Conservation (phyloP, 1,140 invertebrate genomes). For the Dreissena polymorpha region DNA sequence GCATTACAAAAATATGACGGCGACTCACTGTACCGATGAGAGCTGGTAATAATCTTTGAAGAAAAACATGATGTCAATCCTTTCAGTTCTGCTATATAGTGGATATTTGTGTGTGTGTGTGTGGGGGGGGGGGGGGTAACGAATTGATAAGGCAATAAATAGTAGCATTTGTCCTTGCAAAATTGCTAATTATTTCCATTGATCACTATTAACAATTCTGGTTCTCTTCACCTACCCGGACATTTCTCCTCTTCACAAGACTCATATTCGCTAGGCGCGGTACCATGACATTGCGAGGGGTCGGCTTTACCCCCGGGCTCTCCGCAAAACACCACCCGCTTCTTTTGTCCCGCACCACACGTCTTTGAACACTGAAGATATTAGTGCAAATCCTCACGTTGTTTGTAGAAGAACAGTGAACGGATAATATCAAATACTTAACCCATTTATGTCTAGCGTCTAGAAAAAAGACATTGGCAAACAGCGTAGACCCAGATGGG, state of each 20-base stretch:
- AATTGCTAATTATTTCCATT: not conserved
- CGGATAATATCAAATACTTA: no score
- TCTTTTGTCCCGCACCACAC: constrained; percentile 84
- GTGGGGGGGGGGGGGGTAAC: no score
- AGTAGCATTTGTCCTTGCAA: not conserved
- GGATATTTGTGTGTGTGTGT: not conserved
- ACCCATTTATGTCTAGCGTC: no score
- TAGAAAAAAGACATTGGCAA: no score
- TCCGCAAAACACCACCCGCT: constrained; percentile 83
- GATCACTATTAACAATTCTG: not conserved
- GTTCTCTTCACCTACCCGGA: not conserved
- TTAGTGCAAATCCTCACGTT: constrained; percentile 8
- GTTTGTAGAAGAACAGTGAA: not conserved
- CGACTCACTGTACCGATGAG: no score
- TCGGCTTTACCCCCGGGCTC: constrained; percentile 78
- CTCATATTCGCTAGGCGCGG: constrained; percentile 48
- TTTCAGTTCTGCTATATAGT: not conserved
- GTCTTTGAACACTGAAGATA: constrained; percentile 85
- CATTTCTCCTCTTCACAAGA: constrained; percentile 43
- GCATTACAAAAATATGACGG: no score
- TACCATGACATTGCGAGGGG: constrained; percentile 48
- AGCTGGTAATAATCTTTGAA: no score
- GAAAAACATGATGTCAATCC: no score
- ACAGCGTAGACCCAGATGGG: no score
- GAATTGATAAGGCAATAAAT: not conserved